Conservation (phyloP, 2,797 vertebrate genomes). For the Mormyrus proboscirostris region DNA sequence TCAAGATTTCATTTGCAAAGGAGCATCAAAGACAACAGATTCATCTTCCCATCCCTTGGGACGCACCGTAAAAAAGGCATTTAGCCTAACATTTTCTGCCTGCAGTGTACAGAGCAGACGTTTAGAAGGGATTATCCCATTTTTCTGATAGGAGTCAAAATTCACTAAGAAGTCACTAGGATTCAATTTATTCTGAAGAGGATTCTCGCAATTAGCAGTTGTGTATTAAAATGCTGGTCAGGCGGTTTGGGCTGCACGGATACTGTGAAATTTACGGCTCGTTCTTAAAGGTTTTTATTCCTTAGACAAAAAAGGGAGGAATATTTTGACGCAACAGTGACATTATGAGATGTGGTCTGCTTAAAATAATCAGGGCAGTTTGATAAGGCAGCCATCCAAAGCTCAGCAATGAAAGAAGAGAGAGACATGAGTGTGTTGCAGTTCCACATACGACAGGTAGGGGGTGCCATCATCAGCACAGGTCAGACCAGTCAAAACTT, state of each 20-base stretch:
- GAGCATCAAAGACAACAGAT: slow-evolving; percentile 35
- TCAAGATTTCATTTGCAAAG: slow-evolving; percentile 16
- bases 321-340: neutral
- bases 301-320: neutral
- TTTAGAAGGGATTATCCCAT: slow-evolving; percentile 45
- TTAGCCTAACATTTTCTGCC: slow-evolving; percentile 57
- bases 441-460: neutral
- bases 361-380: neutral
- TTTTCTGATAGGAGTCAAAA: neutral
- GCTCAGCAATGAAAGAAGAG: neutral
- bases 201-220: neutral
- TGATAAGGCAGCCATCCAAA: neutral
- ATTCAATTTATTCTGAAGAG: neutral
- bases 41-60: slow-evolving; percentile 43
- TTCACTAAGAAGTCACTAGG: neutral
- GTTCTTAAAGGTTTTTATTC: neutral
- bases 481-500: neutral
- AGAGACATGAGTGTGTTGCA: neutral
- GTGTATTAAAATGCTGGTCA: neutral
- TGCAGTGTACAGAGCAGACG: slow-evolving; percentile 48
- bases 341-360: neutral
- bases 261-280: neutral
- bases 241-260: neutral
- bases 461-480: neutral
- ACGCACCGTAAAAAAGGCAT: slow-evolving; percentile 53